A percentile compares a stretch with the other conserved stretches of the same genome.
phyloP scores from a whole-genome alignment of 2,888 invertebrate species.

The Epicampocera succincta region DNA sequence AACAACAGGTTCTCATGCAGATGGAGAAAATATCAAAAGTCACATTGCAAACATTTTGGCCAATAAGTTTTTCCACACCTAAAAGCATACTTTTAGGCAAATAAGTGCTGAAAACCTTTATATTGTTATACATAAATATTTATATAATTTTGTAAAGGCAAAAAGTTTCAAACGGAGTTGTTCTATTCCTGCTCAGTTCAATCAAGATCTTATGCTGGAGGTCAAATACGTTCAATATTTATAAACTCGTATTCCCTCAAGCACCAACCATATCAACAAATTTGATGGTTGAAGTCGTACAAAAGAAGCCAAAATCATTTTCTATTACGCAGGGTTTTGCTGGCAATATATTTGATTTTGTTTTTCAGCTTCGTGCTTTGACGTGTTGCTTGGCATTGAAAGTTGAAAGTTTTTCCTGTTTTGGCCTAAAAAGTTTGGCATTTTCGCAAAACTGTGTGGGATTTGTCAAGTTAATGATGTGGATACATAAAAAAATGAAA shows the following conservation, averaged over 20 bases:
- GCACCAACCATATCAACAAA: slow-evolving; percentile 4
- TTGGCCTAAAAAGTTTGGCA: not conserved
- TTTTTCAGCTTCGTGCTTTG: slow-evolving; percentile 25
- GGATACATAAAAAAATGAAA: not conserved
- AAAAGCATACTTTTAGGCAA: too few species aligned
- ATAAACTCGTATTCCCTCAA: not conserved
- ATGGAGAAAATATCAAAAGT: too few species aligned
- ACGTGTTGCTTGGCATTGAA: not conserved
- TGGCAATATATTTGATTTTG: not conserved
- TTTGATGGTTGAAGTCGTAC: slow-evolving; percentile 38
- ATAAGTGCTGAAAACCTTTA: too few species aligned
- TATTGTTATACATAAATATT: slow-evolving; percentile 3
- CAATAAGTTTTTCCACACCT: too few species aligned
- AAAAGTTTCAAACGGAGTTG: slow-evolving; percentile 2
- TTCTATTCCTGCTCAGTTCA: not conserved
- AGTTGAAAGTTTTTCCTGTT: slow-evolving; percentile 10
- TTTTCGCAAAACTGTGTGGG: slow-evolving; percentile 25
- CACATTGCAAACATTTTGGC: too few species aligned
- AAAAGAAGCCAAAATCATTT: slow-evolving; percentile 21
- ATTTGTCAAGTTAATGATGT: slow-evolving; percentile 34
- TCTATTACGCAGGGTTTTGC: not conserved
- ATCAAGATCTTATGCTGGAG: slow-evolving; percentile 14
- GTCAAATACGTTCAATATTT: slow-evolving; percentile 2
- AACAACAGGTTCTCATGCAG: too few species aligned
- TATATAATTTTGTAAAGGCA: slow-evolving; percentile 35